phyloP scores from a whole-genome alignment of 2,113 vertebrate genomes.

The Polypterus bichir region DNA sequence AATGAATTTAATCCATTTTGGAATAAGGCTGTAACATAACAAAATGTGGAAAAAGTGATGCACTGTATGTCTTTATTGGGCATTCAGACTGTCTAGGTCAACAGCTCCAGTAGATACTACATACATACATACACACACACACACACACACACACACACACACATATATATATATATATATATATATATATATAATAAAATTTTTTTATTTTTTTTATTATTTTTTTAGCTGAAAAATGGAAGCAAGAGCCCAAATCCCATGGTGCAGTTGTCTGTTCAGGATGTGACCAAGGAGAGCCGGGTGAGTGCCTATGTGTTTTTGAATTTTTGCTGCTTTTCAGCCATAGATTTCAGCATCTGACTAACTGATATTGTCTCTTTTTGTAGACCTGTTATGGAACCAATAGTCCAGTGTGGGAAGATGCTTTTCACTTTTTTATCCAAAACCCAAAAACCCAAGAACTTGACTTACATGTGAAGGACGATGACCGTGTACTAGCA shows the following conservation, averaged over 20 bases:
- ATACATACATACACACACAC: no score
- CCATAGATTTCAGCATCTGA: neutral
- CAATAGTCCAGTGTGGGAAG: slow-evolving; percentile 66
- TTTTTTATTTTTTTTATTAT: no score
- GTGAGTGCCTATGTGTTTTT: slow-evolving; percentile 29
- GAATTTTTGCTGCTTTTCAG: neutral
- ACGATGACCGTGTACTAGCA: slow-evolving; percentile 60
- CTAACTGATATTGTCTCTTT: neutral
- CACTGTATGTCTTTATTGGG: no score
- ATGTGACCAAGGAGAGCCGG: slow-evolving; percentile 72
- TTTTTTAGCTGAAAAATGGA: slow-evolving; percentile 67
- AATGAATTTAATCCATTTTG: no score
- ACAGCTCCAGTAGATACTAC: no score
- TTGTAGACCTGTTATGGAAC: slow-evolving; percentile 56
- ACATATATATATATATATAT: no score
- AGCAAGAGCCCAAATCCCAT: slow-evolving; percentile 74
- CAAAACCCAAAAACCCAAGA: slow-evolving; percentile 68
- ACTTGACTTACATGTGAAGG: slow-evolving; percentile 76
- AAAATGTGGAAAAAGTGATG: no score
- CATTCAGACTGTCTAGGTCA: no score
- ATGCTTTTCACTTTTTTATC: slow-evolving; percentile 81
- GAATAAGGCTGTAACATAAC: no score
- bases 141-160: no score
- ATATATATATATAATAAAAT: no score
- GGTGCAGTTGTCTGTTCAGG: slow-evolving; percentile 73